Evolutionary conservation across 2,113 vertebrate species (phyloP).

Genomic region (Anas platyrhynchos): DNA sequence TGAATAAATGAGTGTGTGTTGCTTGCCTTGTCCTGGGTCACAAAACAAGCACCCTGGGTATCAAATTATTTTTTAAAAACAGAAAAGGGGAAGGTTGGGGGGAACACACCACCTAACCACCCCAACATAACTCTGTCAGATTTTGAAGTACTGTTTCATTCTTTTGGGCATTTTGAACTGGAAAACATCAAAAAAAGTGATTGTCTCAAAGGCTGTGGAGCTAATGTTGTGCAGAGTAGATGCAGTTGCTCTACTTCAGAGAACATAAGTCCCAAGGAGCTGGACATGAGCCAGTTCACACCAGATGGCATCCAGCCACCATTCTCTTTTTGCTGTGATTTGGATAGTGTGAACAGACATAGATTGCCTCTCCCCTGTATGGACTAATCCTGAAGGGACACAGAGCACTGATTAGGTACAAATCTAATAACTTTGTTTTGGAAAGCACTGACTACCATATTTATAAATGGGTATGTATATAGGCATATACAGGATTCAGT

Average conservation of each 20-base stretch:
- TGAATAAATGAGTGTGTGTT: not conserved
- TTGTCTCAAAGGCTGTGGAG: not conserved
- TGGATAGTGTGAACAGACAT: not conserved
- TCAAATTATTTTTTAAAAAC: not conserved
- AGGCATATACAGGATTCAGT: not conserved
- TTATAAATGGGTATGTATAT: not conserved
- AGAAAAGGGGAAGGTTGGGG: not conserved
- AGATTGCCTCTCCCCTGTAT: not conserved
- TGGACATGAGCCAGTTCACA: not conserved
- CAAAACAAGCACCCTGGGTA: not conserved
- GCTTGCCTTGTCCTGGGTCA: not conserved
- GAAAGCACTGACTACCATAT: not conserved
- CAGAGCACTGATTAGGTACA: not conserved
- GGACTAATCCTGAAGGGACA: not conserved
- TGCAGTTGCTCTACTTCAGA: not conserved
- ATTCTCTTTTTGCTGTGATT: not conserved
- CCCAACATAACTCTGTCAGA: not conserved
- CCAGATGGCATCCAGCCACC: not conserved
- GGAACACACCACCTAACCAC: not conserved
- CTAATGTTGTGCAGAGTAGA: not conserved
- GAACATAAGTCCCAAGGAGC: fast-evolving
- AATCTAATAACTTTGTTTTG: not conserved
- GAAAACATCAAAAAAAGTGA: not conserved
- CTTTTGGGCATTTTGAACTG: not conserved
- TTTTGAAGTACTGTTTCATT: constrained; percentile 21